Percentiles rank a stretch among this genome's conserved stretches.
Conservation (phyloP, 2,797 vertebrate species). For the Babyrousa celebensis region DNA sequence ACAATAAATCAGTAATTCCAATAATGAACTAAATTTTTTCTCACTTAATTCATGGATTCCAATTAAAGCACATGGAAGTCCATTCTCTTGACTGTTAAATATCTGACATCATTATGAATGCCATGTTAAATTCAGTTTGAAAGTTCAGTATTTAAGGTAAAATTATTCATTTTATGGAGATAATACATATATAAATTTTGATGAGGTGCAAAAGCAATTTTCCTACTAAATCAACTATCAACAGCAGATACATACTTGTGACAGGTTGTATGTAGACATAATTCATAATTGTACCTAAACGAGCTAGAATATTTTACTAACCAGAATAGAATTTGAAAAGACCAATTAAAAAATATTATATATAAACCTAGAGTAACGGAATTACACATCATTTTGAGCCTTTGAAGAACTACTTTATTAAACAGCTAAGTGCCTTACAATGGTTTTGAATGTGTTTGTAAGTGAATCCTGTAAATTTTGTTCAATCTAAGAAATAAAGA, state of each 20-base stretch:
- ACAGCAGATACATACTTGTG: background rate
- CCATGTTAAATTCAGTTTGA: background rate
- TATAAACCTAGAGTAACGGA: background rate
- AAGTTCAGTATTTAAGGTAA: conserved; percentile 33
- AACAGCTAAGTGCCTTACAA: background rate
- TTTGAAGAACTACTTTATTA: conserved; percentile 36
- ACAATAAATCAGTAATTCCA: conserved; percentile 37
- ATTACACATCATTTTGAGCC: background rate
- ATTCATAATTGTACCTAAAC: background rate
- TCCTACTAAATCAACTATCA: background rate
- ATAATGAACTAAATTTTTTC: background rate
- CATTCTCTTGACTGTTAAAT: conserved; percentile 5
- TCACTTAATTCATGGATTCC: background rate
- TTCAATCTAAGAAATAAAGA: background rate
- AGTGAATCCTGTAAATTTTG: background rate
- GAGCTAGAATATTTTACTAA: conserved; percentile 1
- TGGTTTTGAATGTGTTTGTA: conserved; percentile 6
- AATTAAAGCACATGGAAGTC: conserved; percentile 33
- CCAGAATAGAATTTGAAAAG: conserved; percentile 8
- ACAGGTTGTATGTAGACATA: background rate
- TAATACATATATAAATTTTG: background rate
- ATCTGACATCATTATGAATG: background rate
- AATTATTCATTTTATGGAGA: background rate
- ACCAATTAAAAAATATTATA: background rate
- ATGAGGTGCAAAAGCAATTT: background rate